phyloP scores from a whole-genome alignment of 2,797 vertebrate species.

The Spatula versicolor region DNA sequence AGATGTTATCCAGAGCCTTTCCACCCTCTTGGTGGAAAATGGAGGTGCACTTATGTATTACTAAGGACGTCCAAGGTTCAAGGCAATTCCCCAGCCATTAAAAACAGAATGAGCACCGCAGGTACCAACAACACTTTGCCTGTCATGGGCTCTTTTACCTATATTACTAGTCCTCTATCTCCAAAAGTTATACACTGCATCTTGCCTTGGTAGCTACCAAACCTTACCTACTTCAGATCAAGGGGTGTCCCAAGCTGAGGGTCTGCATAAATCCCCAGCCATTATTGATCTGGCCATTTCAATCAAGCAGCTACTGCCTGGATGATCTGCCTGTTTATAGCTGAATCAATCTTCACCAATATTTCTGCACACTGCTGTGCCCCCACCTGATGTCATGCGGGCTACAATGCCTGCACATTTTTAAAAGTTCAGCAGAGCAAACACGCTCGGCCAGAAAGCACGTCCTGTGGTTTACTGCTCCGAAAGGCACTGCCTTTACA shows the following conservation, averaged over 20 bases:
- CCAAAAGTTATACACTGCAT: accelerated
- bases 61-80: neutral
- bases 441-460: neutral
- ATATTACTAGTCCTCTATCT: neutral
- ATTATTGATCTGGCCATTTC: neutral
- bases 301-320: neutral
- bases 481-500: neutral
- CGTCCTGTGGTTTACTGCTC: neutral
- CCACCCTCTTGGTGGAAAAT: neutral
- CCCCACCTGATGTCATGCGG: neutral
- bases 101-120: neutral
- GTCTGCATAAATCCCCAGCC: neutral
- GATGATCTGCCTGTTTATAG: neutral
- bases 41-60: neutral
- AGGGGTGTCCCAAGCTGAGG: neutral
- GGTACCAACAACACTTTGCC: neutral
- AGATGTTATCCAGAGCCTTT: neutral
- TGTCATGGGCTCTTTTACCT: neutral
- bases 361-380: neutral
- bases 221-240: neutral
- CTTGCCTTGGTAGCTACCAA: neutral
- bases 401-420: neutral
- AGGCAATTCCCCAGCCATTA: neutral
- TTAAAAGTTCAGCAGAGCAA: neutral
- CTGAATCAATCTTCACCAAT: neutral